These are phyloP conservation scores for Pampus argenteus DNA, from an alignment of 2,797 vertebrate genomes.

Conservation along the genomic window DNA sequence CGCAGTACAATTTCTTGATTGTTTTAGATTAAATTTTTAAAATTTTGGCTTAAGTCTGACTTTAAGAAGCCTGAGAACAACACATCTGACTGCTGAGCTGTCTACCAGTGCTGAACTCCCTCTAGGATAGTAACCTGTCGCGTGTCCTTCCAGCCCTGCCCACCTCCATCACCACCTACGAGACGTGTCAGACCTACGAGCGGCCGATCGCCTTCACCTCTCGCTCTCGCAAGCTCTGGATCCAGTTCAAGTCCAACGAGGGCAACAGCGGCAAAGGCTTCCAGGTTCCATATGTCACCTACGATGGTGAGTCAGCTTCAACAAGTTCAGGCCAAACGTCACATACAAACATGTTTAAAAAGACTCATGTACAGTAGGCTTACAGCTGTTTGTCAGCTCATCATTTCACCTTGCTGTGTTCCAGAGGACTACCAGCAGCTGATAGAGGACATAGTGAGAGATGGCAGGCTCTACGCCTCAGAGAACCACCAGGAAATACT, in stretches of 20 bases:
- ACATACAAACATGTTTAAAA: not conserved
- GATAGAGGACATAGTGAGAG: constrained; percentile 98
- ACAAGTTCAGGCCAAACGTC: not conserved
- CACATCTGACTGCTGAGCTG: not conserved
- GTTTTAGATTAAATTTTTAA: too few relatives aligned
- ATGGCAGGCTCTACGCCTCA: constrained; percentile 95
- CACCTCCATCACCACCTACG: constrained; percentile 96
- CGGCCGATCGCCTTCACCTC: constrained; percentile 97
- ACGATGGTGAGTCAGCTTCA: constrained; percentile 86
- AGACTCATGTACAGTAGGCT: not conserved
- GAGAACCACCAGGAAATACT: constrained; percentile 99
- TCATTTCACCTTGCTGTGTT: constrained; percentile 43
- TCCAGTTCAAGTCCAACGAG: constrained; percentile 98
- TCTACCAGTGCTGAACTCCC: not conserved
- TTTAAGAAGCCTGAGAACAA: not conserved
- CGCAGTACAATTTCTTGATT: too few relatives aligned
- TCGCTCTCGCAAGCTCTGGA: constrained; percentile 95
- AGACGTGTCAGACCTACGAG: constrained; percentile 97
- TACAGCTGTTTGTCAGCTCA: not conserved
- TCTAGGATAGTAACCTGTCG: too few relatives aligned
- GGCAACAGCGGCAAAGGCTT: constrained; percentile 97
- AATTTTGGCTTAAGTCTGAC: not conserved
- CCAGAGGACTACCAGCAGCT: constrained; percentile 98
- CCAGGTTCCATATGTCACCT: constrained; percentile 97
- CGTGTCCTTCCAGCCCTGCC: constrained; percentile 85